A percentile compares a stretch with the other conserved stretches of the same genome.
phyloP scores from a whole-genome alignment of 2,797 vertebrate genomes.

The Platalea minor region DNA sequence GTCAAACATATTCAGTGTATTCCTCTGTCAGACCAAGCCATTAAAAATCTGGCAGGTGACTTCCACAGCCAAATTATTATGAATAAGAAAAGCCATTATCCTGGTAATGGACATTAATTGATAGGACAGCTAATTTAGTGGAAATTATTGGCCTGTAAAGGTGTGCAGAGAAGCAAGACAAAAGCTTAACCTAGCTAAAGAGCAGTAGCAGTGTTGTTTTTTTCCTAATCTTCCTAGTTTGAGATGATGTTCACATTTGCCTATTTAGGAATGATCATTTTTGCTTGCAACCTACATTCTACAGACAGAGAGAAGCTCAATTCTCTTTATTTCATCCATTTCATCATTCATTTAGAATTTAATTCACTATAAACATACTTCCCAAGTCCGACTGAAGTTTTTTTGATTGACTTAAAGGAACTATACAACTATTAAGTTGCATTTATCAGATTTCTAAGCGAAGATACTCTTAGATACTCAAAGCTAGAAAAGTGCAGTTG shows the following conservation, averaged over 20 bases:
- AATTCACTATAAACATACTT: neutral
- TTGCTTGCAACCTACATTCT: neutral
- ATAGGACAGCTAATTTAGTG: neutral
- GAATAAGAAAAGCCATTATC: neutral
- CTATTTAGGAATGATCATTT: neutral
- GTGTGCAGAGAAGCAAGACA: neutral
- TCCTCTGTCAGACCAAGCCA: neutral
- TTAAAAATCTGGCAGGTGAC: neutral
- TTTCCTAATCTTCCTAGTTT: neutral
- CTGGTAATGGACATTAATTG: constrained; percentile 11
- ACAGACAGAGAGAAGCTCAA: neutral
- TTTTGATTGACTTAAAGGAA: neutral
- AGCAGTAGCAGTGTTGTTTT: fast-evolving
- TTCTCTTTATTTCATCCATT: neutral
- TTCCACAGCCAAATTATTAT: neutral
- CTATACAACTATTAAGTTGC: neutral
- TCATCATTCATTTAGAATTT: neutral
- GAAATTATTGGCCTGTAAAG: neutral
- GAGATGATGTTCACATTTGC: neutral
- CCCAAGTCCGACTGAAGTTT: neutral
- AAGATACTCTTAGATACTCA: neutral
- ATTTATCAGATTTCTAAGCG: neutral
- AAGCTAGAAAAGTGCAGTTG: neutral
- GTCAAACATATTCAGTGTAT: neutral
- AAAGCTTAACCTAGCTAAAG: neutral